These are phyloP conservation scores for Hyposoter dolosus DNA, from an alignment of 2,888 invertebrate species.

Conservation along the genomic window DNA sequence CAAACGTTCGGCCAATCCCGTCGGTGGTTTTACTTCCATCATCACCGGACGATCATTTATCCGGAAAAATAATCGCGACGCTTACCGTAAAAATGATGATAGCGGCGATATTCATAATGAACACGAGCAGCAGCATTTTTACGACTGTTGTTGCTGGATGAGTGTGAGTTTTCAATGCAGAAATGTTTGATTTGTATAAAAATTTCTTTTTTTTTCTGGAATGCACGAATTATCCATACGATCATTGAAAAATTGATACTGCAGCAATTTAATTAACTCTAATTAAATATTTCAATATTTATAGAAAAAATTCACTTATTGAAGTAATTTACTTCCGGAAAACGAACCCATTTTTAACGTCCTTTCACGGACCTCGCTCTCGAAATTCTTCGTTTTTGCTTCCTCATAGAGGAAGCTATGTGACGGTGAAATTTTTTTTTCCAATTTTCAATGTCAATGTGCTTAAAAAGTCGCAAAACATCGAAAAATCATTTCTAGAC, in stretches of 20 bases:
- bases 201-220: background rate
- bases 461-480: too few relatives aligned
- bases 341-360: background rate
- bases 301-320: background rate
- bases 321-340: background rate
- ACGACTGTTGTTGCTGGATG: slow-evolving; percentile 71
- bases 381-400: background rate
- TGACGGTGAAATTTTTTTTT: too few relatives aligned
- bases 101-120: slow-evolving; percentile 48
- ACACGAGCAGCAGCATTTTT: slow-evolving; percentile 56
- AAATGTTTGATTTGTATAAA: background rate
- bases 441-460: too few relatives aligned
- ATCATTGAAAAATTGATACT: background rate
- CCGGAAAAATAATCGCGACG: slow-evolving; percentile 18
- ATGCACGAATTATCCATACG: background rate
- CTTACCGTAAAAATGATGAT: slow-evolving; percentile 35
- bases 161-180: slow-evolving; percentile 74
- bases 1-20: slow-evolving; percentile 76
- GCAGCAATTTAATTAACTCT: background rate
- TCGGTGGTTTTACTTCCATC: slow-evolving; percentile 38
- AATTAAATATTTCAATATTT: background rate
- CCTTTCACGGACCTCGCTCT: background rate
- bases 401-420: too few relatives aligned
- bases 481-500: too few relatives aligned
- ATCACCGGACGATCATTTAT: slow-evolving; percentile 32